These are phyloP conservation scores for Lagorchestes hirsutus DNA, from an alignment of 2,797 vertebrate genomes.

Conservation along the genomic window DNA sequence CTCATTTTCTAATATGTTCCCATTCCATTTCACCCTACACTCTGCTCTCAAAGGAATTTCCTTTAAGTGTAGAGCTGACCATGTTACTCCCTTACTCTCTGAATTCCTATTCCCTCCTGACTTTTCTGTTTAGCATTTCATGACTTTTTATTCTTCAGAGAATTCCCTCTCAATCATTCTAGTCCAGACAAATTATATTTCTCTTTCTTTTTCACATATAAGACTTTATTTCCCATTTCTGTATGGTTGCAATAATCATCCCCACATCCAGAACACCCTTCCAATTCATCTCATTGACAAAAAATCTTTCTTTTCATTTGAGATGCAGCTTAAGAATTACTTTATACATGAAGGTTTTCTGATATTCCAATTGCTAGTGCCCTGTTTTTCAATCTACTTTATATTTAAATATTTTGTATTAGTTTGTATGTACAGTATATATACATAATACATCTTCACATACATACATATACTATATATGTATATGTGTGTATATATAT, in stretches of 20 bases:
- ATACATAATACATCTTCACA: too few relatives aligned
- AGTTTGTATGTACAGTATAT: too few relatives aligned
- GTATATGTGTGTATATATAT: too few relatives aligned
- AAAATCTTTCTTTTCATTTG: not conserved
- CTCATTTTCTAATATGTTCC: too few relatives aligned
- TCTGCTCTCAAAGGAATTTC: too few relatives aligned
- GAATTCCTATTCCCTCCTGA: not conserved
- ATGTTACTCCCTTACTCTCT: not conserved
- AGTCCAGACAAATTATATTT: not conserved
- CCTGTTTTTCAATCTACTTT: not conserved
- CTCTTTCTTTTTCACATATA: too few relatives aligned
- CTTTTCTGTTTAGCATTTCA: not conserved
- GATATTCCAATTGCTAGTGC: not conserved
- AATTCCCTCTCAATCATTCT: not conserved
- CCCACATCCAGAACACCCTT: not conserved
- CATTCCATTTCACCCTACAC: too few relatives aligned
- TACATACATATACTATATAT: too few relatives aligned
- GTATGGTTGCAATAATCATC: not conserved
- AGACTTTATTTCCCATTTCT: not conserved
- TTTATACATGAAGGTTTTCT: not conserved
- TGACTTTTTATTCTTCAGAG: not conserved
- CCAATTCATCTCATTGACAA: not conserved
- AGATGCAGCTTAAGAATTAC: not conserved
- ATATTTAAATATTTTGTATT: not conserved
- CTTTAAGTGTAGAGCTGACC: too few relatives aligned